Percentiles rank a stretch among this genome's conserved stretches.
These are phyloP conservation scores for Colius striatus DNA, from an alignment of 2,113 vertebrate genomes.

Conservation along the genomic window DNA sequence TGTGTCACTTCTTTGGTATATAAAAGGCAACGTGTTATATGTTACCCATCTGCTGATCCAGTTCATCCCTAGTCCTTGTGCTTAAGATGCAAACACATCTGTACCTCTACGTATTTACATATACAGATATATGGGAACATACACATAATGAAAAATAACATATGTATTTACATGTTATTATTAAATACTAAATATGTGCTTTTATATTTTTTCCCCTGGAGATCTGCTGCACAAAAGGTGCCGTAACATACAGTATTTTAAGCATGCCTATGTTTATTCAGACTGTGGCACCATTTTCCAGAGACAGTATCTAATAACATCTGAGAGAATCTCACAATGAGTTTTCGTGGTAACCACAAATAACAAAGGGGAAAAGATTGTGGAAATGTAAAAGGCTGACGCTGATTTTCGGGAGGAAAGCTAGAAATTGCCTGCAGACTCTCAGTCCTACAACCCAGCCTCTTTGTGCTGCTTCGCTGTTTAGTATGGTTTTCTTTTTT, in stretches of 20 bases:
- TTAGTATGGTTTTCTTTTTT: neutral
- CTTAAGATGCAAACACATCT: neutral
- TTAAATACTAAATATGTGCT: neutral
- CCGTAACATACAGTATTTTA: neutral
- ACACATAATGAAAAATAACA: neutral
- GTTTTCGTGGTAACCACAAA: neutral
- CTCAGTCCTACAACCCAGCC: neutral
- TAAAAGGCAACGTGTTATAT: accelerated
- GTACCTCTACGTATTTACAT: neutral
- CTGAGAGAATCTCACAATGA: neutral
- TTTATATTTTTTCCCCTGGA: neutral
- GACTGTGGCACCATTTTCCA: neutral
- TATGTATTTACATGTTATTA: neutral
- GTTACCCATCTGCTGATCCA: neutral
- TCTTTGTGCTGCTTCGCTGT: neutral
- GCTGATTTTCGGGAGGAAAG: constrained; percentile 9
- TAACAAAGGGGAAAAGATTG: constrained; percentile 8
- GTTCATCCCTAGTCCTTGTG: neutral
- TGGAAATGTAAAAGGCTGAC: constrained; percentile 37
- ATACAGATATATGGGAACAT: neutral
- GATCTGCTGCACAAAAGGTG: neutral
- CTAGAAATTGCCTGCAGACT: neutral
- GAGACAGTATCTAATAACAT: constrained; percentile 21
- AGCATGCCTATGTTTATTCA: neutral
- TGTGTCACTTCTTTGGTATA: neutral